phyloP scores from a whole-genome alignment of 1,140 invertebrate species.

The Drosophila sucinea region DNA sequence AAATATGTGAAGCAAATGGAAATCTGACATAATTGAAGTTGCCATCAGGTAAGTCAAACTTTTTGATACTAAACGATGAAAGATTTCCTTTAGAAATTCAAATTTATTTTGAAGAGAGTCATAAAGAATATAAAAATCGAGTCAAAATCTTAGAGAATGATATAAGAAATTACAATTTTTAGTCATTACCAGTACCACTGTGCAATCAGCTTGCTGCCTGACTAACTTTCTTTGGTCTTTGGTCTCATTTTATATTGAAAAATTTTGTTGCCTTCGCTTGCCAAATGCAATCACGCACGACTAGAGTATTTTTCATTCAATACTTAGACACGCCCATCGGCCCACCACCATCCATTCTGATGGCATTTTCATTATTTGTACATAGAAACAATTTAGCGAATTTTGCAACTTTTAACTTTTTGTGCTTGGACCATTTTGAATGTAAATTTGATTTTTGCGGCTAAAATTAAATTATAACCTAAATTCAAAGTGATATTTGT shows the following conservation, averaged over 20 bases:
- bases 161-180: background rate
- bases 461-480: constrained; percentile 59
- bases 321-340: constrained; percentile 1
- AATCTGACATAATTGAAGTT: too few relatives aligned
- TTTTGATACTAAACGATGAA: too few relatives aligned
- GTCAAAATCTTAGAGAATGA: too few relatives aligned
- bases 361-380: constrained; percentile 68
- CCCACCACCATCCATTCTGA: constrained; percentile 15
- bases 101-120: too few relatives aligned
- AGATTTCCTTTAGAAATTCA: too few relatives aligned
- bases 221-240: background rate
- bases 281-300: constrained; percentile 29
- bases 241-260: constrained; percentile 20
- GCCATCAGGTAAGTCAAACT: too few relatives aligned
- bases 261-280: constrained; percentile 28
- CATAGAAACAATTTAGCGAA: constrained; percentile 64
- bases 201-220: background rate
- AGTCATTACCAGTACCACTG: background rate
- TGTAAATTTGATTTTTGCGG: constrained; percentile 33
- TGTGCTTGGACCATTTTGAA: constrained; percentile 29
- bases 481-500: constrained; percentile 32
- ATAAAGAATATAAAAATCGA: too few relatives aligned
- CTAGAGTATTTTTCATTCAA: constrained; percentile 26
- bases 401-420: constrained; percentile 50
- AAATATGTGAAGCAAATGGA: background rate